These are phyloP conservation scores for Caracal caracal DNA, from an alignment of 2,113 vertebrate genomes.

Conservation along the genomic window DNA sequence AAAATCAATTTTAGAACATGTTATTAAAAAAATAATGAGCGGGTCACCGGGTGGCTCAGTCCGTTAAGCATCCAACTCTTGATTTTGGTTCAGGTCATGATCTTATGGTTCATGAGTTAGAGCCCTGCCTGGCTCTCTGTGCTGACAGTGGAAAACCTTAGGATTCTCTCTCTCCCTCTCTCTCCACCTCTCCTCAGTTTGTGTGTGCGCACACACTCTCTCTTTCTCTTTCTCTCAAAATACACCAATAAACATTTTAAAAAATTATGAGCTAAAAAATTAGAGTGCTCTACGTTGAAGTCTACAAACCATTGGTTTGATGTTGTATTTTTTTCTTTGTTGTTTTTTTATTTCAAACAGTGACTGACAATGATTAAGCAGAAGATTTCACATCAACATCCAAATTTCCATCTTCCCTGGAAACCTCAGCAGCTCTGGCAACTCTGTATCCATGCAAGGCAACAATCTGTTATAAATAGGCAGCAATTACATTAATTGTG, in stretches of 20 bases:
- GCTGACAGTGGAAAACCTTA: too few species aligned
- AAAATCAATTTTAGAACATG: too few species aligned
- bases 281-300: neutral
- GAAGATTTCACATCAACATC: neutral
- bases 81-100: too few species aligned
- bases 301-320: neutral
- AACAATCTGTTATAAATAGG: neutral
- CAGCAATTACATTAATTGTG: neutral
- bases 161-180: too few species aligned
- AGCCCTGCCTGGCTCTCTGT: too few species aligned
- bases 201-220: too few species aligned
- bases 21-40: too few species aligned
- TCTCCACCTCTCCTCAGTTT: neutral
- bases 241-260: neutral
- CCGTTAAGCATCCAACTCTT: too few species aligned
- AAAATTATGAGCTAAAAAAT: neutral
- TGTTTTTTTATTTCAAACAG: neutral
- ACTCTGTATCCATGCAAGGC: neutral
- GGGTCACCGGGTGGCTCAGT: too few species aligned
- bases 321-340: neutral
- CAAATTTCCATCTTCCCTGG: slow-evolving; percentile 5
- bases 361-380: neutral
- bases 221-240: neutral
- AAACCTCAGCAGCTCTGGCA: slow-evolving; percentile 17
- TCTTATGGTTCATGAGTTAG: too few species aligned